phyloP scores from a whole-genome alignment of 2,113 vertebrate genomes.

The Myrmecobius fasciatus region DNA sequence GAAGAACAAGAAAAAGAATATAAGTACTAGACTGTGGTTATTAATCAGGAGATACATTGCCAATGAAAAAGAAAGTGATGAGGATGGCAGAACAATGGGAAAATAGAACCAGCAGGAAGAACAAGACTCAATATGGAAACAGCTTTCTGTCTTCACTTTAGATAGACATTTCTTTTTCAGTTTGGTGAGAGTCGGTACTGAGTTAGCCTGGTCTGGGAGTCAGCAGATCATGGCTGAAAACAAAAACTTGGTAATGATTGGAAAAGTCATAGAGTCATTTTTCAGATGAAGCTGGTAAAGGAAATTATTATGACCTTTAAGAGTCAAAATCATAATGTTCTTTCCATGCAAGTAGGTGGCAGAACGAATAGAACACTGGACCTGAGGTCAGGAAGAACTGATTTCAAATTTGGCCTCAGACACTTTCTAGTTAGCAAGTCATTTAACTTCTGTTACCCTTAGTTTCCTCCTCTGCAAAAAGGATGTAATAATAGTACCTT shows the following conservation, averaged over 20 bases:
- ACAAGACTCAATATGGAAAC: neutral
- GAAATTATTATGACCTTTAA: neutral
- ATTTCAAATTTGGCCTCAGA: neutral
- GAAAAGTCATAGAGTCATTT: neutral
- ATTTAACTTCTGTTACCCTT: neutral
- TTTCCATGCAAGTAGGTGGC: neutral
- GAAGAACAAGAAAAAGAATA: neutral
- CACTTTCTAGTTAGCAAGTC: neutral
- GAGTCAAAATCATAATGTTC: neutral
- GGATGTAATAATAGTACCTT: neutral
- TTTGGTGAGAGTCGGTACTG: neutral
- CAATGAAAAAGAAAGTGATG: neutral
- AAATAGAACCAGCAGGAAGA: neutral
- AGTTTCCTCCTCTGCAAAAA: neutral
- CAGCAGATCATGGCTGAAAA: neutral
- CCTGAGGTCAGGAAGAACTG: neutral
- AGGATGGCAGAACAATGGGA: neutral
- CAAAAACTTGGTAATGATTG: neutral
- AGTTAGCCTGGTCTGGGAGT: neutral
- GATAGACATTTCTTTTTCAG: neutral
- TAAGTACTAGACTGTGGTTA: neutral
- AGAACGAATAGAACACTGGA: neutral
- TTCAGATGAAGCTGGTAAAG: slow-evolving; percentile 1
- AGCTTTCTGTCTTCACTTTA: neutral
- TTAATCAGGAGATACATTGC: slow-evolving; percentile 17